A percentile compares a stretch with the other conserved stretches of the same genome.
These are phyloP conservation scores for Atherinomorus stipes DNA, from an alignment of 2,113 vertebrate species.

Conservation along the genomic window DNA sequence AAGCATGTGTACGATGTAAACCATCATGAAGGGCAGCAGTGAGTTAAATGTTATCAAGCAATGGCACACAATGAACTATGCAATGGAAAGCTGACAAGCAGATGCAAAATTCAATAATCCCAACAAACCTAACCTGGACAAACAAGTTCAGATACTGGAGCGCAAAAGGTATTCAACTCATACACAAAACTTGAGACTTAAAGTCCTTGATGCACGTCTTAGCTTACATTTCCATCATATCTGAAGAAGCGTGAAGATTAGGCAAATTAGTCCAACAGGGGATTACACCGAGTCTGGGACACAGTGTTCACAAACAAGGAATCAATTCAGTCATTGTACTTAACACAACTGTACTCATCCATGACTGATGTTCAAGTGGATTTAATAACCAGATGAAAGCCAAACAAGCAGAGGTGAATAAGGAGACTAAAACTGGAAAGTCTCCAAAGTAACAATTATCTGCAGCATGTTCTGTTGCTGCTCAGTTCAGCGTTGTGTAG, in stretches of 20 bases:
- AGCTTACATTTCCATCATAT: neutral
- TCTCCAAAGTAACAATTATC: neutral
- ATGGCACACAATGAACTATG: constrained; percentile 62
- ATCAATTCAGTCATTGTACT: constrained; percentile 7
- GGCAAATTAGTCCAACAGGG: constrained; percentile 14
- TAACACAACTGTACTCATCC: constrained; percentile 9
- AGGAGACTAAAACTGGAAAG: neutral
- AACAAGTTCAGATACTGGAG: neutral
- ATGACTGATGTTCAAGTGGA: constrained; percentile 12
- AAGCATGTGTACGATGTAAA: constrained; percentile 29
- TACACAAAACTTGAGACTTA: neutral
- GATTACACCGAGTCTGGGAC: constrained; percentile 12
- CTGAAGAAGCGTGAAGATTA: constrained; percentile 12
- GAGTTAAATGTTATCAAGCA: constrained; percentile 57
- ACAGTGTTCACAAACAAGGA: constrained; percentile 18
- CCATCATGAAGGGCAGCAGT: constrained; percentile 37
- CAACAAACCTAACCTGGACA: neutral
- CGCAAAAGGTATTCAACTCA: neutral
- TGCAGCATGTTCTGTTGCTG: no score
- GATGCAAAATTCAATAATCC: constrained; percentile 19
- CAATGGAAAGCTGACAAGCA: constrained; percentile 51
- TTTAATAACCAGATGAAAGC: constrained; percentile 16
- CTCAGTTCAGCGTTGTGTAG: neutral
- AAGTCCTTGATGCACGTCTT: neutral
- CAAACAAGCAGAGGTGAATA: neutral